A percentile compares a stretch with the other conserved stretches of the same genome.
Conservation (phyloP, 2,888 invertebrate genomes). For the Strigamia crassipes region DNA sequence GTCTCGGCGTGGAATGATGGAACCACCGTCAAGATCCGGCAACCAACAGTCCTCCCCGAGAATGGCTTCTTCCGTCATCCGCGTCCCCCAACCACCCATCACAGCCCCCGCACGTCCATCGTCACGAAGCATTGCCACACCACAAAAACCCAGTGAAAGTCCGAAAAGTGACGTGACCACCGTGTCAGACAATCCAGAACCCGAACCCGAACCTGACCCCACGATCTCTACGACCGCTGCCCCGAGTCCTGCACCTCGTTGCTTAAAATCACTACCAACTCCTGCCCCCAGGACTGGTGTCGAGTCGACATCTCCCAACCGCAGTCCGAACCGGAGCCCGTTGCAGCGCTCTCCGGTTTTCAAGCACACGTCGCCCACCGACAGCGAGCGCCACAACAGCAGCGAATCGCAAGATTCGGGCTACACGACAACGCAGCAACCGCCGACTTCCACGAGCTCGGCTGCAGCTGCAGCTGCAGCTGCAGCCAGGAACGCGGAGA, state of each 20-base stretch:
- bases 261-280: slow-evolving; percentile 3
- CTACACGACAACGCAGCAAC: slow-evolving; percentile 45
- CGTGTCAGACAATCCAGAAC: no score
- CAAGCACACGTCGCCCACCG: slow-evolving; percentile 52
- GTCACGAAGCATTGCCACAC: background rate
- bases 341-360: slow-evolving; percentile 47
- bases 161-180: no score
- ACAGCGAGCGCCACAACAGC: slow-evolving; percentile 47
- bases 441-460: no score
- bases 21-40: slow-evolving; percentile 17
- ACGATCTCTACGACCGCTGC: no score
- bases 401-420: slow-evolving; percentile 44
- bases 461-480: background rate
- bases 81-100: background rate
- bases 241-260: slow-evolving; percentile 47
- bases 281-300: background rate
- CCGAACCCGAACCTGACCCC: slow-evolving; percentile 28
- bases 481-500: slow-evolving; percentile 12
- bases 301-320: background rate
- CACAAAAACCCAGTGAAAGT: background rate
- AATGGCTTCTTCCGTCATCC: background rate
- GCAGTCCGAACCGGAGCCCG: slow-evolving; percentile 47
- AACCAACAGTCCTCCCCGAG: background rate
- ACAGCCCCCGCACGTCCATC: background rate
- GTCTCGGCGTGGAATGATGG: background rate